These are phyloP conservation scores for Gallinago stenura DNA, from an alignment of 2,797 vertebrate genomes.

Conservation along the genomic window DNA sequence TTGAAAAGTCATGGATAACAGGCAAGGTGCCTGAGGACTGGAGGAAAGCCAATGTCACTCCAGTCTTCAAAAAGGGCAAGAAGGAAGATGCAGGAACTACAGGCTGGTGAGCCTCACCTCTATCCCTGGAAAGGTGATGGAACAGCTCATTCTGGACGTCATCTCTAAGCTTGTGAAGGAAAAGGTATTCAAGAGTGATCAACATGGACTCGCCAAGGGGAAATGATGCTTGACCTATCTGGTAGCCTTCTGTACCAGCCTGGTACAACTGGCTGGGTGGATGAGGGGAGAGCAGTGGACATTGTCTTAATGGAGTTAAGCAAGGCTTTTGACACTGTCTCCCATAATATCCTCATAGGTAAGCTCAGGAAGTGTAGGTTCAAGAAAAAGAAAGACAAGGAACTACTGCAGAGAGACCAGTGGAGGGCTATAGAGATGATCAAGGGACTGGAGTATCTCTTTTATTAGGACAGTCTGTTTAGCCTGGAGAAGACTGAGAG, in stretches of 20 bases:
- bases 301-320: background rate
- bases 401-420: background rate
- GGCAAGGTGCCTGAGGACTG: background rate
- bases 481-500: background rate
- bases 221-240: background rate
- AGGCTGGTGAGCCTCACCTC: background rate
- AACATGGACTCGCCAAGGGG: background rate
- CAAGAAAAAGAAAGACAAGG: too few species aligned
- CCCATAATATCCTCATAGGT: background rate
- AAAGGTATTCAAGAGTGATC: background rate
- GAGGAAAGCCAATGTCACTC: background rate
- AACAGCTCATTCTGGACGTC: background rate
- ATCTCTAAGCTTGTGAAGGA: background rate
- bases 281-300: background rate
- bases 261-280: background rate
- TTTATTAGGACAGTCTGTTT: background rate
- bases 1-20: background rate
- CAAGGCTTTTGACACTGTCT: background rate
- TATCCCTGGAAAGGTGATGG: background rate
- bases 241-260: background rate
- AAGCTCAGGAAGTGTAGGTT: background rate
- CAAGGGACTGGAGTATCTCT: background rate
- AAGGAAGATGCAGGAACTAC: background rate
- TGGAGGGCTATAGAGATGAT: background rate
- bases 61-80: background rate